phyloP scores from a whole-genome alignment of 2,888 invertebrate species.

The Pteria penguin region DNA sequence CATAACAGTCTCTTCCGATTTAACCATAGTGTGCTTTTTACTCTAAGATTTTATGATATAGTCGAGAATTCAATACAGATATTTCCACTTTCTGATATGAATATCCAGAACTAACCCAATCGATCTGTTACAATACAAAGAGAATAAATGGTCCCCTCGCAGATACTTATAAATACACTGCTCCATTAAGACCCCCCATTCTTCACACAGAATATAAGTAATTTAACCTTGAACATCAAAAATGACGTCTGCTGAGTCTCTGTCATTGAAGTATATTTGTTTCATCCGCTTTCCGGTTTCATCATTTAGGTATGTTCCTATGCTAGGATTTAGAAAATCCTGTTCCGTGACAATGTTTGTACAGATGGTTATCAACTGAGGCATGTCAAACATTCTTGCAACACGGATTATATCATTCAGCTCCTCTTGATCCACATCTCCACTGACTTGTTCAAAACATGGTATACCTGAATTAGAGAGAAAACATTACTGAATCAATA shows the following conservation, averaged over 20 bases:
- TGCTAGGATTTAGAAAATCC: conserved; percentile 77
- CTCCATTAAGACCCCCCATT: no score
- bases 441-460: conserved; percentile 54
- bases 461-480: conserved; percentile 72
- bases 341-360: conserved; percentile 69
- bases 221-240: conserved; percentile 71
- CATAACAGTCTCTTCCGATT: no score
- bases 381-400: conserved; percentile 66
- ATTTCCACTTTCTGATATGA: no score
- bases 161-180: no score
- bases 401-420: conserved; percentile 64
- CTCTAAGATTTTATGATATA: no score
- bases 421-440: conserved; percentile 56
- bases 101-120: no score
- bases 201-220: no score
- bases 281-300: conserved; percentile 72
- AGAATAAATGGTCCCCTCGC: no score
- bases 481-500: no score
- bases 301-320: conserved; percentile 75
- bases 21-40: no score
- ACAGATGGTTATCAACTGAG: conserved; percentile 72
- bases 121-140: no score
- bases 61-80: no score
- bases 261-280: conserved; percentile 69
- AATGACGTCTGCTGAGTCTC: conserved; percentile 66